Base-by-base conservation (phyloP, 1,140 invertebrate species). In the Galleria mellonella region DNA sequence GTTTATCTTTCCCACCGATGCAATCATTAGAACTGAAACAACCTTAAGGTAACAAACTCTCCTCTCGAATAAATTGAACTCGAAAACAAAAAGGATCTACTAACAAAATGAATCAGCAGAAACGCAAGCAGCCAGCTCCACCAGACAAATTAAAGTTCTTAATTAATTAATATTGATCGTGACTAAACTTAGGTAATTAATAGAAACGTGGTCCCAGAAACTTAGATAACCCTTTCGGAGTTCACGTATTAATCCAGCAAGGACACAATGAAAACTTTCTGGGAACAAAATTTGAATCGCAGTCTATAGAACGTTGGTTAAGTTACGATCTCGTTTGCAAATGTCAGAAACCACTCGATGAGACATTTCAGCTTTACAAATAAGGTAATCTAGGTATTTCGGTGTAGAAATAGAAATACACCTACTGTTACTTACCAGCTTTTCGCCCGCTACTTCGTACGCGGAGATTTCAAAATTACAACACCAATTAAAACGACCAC, bases 161-260 rank as follows among this genome's bases (percentile, higher is more conserved):
- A 75, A 78, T 78, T 75, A 78, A 75, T 78, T 78, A 72, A 67
- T 69, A 78, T 78, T 63, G 72, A 65, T 63, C 55, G 42, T 32
- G 44, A 13, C 15, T 41, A 37, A 78, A 75, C 58, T 75, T 73
- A 45, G 57, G 61, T 73, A 78, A 78, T 75, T 75, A 78, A 72
- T 78, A 78, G 70, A 68, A 73, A 74, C 68, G 63, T 62, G 62
- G 70, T 68, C 55, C 62, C 62, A 61, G 32, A 63, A 73, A 74
- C 72, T 74, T 72, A 66, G 66, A 68, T 74, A 72, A 75, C 72
- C 72, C 74, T 78, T 72, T 69, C 33, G 54, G 71, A 74, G 61
- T 77, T 77, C 59, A 74, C 62, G 63, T 70, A 75, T 73, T 78
- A 75, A 78, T 75, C 67, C 70, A 63, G 33, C 39, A 43, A 52